These are phyloP conservation scores for Heliconius melpomene DNA, from an alignment of 1,140 invertebrate species.

Conservation along the genomic window DNA sequence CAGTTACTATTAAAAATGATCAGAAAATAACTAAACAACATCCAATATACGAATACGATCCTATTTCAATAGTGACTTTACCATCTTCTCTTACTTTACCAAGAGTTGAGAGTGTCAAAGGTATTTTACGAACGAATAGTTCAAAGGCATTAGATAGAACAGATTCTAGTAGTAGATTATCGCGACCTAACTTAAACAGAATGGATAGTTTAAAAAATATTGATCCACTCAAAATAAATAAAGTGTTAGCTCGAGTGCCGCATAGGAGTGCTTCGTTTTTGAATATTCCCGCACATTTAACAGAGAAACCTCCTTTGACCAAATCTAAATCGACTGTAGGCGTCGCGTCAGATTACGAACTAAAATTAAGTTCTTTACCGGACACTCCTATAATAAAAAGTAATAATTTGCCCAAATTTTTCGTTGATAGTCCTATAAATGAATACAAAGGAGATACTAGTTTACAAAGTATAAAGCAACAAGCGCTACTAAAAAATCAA, in stretches of 20 bases:
- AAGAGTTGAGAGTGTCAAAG: conserved; percentile 74
- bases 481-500: conserved; percentile 66
- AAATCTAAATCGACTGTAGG: conserved; percentile 74
- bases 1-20: conserved; percentile 71
- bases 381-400: conserved; percentile 79
- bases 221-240: conserved; percentile 73
- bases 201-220: conserved; percentile 76
- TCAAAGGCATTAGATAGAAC: conserved; percentile 64
- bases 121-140: conserved; percentile 70
- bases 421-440: conserved; percentile 70
- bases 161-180: conserved; percentile 60
- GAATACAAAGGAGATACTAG: conserved; percentile 76
- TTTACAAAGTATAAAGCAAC: conserved; percentile 72
- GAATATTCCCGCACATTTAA: conserved; percentile 71
- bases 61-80: conserved; percentile 55
- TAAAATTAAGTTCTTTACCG: conserved; percentile 70
- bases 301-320: conserved; percentile 66
- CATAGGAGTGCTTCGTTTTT: conserved; percentile 79
- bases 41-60: conserved; percentile 70
- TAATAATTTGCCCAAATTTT: conserved; percentile 77
- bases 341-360: conserved; percentile 59
- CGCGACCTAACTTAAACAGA: conserved; percentile 60
- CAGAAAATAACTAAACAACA: conserved; percentile 63
- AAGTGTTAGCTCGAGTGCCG: conserved; percentile 72
- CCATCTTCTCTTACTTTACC: conserved; percentile 65